phyloP scores from a whole-genome alignment of 2,888 invertebrate species.

The Glomeris marginata region DNA sequence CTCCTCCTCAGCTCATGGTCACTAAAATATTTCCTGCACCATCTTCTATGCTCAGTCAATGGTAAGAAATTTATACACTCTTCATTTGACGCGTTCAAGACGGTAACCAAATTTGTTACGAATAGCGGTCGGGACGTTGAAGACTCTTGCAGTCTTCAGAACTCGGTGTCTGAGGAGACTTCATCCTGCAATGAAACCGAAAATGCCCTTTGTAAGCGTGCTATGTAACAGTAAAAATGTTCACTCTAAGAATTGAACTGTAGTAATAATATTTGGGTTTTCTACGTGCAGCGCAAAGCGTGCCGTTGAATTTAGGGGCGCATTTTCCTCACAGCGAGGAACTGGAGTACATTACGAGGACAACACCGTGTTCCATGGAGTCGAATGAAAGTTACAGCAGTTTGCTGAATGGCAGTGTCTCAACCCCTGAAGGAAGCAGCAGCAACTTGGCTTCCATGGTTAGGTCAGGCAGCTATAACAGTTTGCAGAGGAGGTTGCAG shows the following conservation, averaged over 20 bases:
- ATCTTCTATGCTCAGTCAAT: not conserved
- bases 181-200: conserved; percentile 6
- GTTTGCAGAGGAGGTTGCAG: conserved; percentile 40
- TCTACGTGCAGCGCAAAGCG: conserved; percentile 26
- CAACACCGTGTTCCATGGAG: conserved; percentile 6
- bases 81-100: not conserved
- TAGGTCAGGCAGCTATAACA: conserved; percentile 36
- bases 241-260: too few species aligned
- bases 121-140: conserved; percentile 15
- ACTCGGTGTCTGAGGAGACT: conserved; percentile 9
- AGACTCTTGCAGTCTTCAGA: conserved; percentile 17
- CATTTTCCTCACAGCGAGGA: not conserved
- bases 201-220: conserved; percentile 13
- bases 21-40: conserved; percentile 32
- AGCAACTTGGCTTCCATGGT: conserved; percentile 21
- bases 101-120: not conserved
- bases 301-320: conserved; percentile 30
- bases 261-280: not conserved
- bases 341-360: conserved; percentile 1
- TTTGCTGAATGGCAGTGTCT: conserved; percentile 6
- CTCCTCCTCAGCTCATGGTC: conserved; percentile 32
- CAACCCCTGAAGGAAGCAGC: conserved; percentile 20
- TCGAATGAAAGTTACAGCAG: conserved; percentile 13
- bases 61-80: not conserved
- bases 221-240: too few species aligned